These are phyloP conservation scores for Aphelinus certus DNA, from an alignment of 1,140 invertebrate genomes.

Conservation along the genomic window DNA sequence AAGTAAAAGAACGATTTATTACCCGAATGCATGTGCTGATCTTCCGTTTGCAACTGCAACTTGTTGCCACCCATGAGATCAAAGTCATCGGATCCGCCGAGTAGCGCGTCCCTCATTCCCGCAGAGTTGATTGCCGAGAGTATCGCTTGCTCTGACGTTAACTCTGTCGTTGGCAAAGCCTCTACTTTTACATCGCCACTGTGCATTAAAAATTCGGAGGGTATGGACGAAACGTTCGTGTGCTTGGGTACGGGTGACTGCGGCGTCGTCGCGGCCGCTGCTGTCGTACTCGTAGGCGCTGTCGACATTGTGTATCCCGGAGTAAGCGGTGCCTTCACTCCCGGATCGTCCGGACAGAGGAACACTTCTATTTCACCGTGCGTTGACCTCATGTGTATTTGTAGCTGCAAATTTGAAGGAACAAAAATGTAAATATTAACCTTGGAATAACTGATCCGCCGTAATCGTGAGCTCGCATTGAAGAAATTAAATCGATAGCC, in stretches of 20 bases:
- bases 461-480: no score
- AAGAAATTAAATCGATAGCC: no score
- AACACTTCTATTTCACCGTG: conserved; percentile 93
- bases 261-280: conserved; percentile 43
- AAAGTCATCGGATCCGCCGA: conserved; percentile 74
- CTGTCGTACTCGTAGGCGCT: conserved; percentile 26
- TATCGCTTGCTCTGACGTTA: conserved; percentile 48
- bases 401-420: conserved; percentile 62
- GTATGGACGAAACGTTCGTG: conserved; percentile 33
- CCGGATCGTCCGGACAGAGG: conserved; percentile 82
- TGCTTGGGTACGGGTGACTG: conserved; percentile 30
- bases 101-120: conserved; percentile 71
- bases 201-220: conserved; percentile 52
- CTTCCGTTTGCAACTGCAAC: conserved; percentile 78
- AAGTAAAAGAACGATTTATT: conserved; percentile 43
- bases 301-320: conserved; percentile 46
- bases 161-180: conserved; percentile 46
- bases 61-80: conserved; percentile 71
- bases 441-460: no score
- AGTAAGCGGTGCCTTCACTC: conserved; percentile 56
- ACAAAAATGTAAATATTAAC: neutral
- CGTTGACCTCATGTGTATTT: conserved; percentile 89
- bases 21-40: conserved; percentile 73
- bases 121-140: conserved; percentile 50
- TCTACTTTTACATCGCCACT: conserved; percentile 53